phyloP scores from a whole-genome alignment of 2,888 invertebrate species.

The Dione juno region DNA sequence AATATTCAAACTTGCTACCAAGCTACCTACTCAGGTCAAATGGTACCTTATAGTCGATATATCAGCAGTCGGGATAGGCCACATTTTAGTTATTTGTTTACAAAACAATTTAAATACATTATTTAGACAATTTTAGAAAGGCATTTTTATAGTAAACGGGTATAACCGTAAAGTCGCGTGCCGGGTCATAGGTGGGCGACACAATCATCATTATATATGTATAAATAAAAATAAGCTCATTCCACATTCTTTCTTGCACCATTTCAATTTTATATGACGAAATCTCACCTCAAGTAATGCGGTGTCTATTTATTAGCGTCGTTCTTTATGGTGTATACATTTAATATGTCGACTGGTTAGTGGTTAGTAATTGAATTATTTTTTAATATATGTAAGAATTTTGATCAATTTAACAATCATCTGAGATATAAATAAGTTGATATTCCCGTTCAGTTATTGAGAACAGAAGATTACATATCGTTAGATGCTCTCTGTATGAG shows the following conservation, averaged over 20 bases:
- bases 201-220: slow-evolving; percentile 40
- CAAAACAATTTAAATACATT: neutral
- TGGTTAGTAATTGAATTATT: slow-evolving; percentile 9
- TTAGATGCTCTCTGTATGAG: too few species aligned
- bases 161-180: slow-evolving; percentile 47
- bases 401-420: neutral
- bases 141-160: slow-evolving; percentile 21
- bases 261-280: slow-evolving; percentile 31
- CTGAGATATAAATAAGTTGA: neutral
- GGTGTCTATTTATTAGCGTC: neutral
- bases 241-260: slow-evolving; percentile 34
- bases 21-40: slow-evolving; percentile 16
- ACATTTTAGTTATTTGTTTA: too few species aligned
- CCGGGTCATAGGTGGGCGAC: slow-evolving; percentile 54
- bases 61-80: neutral
- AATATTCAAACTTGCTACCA: neutral
- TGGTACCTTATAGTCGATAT: slow-evolving; percentile 2
- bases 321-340: slow-evolving; percentile 17
- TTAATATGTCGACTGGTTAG: slow-evolving; percentile 7
- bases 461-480: too few species aligned
- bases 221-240: slow-evolving; percentile 42
- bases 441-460: too few species aligned
- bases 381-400: neutral
- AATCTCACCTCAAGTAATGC: neutral
- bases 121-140: slow-evolving; percentile 43